phyloP scores from a whole-genome alignment of 2,888 invertebrate genomes.

The Xestia xanthographa region DNA sequence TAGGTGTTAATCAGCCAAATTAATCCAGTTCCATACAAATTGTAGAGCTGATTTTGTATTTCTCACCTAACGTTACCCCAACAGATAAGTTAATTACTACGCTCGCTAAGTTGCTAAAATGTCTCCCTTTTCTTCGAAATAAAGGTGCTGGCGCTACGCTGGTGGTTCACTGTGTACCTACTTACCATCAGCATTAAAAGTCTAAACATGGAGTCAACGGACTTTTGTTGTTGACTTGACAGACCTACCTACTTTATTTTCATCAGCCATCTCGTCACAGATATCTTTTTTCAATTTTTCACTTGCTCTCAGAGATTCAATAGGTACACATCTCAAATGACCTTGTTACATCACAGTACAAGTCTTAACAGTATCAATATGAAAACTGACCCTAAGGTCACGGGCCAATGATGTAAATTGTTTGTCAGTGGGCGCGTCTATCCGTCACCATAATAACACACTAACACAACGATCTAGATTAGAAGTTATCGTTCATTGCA shows the following conservation, averaged over 20 bases:
- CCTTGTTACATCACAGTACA: conserved; percentile 73
- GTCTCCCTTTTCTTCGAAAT: background rate
- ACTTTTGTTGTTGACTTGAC: conserved; percentile 3
- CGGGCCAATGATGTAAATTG: conserved; percentile 81
- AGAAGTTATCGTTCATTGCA: conserved; percentile 40
- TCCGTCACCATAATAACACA: conserved; percentile 61
- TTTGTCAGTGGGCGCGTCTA: conserved; percentile 76
- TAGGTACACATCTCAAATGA: conserved; percentile 33
- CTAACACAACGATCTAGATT: conserved; percentile 49
- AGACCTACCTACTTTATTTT: background rate
- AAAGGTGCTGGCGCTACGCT: background rate
- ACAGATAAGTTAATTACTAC: background rate
- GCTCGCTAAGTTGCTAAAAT: background rate
- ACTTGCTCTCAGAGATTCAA: conserved; percentile 11
- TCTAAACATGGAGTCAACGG: background rate
- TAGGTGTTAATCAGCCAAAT: background rate
- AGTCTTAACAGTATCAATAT: conserved; percentile 72
- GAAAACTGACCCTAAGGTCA: conserved; percentile 81
- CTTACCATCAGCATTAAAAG: background rate
- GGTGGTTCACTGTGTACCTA: background rate
- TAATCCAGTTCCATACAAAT: background rate
- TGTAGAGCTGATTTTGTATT: background rate
- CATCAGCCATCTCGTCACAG: background rate
- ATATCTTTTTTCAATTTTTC: background rate
- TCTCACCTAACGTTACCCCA: background rate